A percentile compares a stretch with the other conserved stretches of the same genome.
These are phyloP conservation scores for Parnassius orleans DNA, from an alignment of 2,888 invertebrate genomes.

Conservation along the genomic window DNA sequence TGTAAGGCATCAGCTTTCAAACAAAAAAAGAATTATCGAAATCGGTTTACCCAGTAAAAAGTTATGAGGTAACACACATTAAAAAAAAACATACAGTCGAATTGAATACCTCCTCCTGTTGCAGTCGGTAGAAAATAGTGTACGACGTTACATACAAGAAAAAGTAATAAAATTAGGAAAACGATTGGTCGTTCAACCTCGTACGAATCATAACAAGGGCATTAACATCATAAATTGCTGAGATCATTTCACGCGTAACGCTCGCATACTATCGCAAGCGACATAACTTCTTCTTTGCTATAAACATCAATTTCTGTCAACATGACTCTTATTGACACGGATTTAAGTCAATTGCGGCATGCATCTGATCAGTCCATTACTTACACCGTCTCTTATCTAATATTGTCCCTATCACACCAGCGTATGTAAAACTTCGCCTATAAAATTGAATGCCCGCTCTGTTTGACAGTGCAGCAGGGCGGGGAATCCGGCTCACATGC, in stretches of 20 bases:
- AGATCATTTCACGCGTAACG: conserved; percentile 10
- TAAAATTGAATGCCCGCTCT: too few species aligned
- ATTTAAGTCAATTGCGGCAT: conserved; percentile 13
- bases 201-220: conserved; percentile 12
- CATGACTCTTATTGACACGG: conserved; percentile 19
- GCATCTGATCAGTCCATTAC: conserved; percentile 5
- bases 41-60: too few species aligned
- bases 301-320: conserved; percentile 7
- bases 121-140: too few species aligned
- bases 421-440: background rate
- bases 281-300: conserved; percentile 7
- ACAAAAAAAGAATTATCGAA: too few species aligned
- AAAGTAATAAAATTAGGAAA: conserved; percentile 3
- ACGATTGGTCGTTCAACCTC: conserved; percentile 11
- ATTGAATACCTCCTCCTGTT: too few species aligned
- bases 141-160: too few species aligned
- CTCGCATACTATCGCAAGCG: conserved; percentile 8
- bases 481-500: too few species aligned
- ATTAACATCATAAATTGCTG: conserved; percentile 14
- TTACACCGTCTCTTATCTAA: conserved; percentile 7
- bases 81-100: too few species aligned
- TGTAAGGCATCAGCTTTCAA: too few species aligned
- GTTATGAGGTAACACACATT: too few species aligned
- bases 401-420: conserved; percentile 1
- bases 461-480: too few species aligned